Evolutionary conservation across 2,888 invertebrate genomes (phyloP).

Genomic region (Eristalis tenax): DNA sequence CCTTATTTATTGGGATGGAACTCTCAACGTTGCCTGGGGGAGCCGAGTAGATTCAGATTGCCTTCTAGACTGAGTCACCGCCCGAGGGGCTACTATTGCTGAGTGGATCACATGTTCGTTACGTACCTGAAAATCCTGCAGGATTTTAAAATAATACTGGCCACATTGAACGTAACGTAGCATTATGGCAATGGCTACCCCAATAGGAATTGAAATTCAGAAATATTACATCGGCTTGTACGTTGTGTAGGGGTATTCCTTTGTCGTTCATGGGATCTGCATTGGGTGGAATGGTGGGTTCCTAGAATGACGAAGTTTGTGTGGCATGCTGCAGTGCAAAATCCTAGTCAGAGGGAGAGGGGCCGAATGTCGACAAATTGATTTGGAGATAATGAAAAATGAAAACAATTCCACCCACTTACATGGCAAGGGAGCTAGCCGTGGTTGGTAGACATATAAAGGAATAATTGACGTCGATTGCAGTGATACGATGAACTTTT

Average conservation of each 20-base stretch:
- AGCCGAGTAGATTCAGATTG: background rate
- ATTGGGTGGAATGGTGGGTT: background rate
- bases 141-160: slow-evolving; percentile 64
- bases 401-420: background rate
- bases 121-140: slow-evolving; percentile 55
- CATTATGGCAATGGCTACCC: slow-evolving; percentile 52
- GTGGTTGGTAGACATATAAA: too few relatives aligned
- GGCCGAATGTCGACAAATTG: background rate
- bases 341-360: background rate
- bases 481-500: too few relatives aligned
- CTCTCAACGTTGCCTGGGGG: slow-evolving; percentile 20
- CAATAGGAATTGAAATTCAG: slow-evolving; percentile 65
- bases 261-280: slow-evolving; percentile 49
- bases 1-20: slow-evolving; percentile 66
- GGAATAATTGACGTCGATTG: too few relatives aligned
- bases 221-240: slow-evolving; percentile 54
- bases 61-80: background rate
- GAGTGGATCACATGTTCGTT: slow-evolving; percentile 34
- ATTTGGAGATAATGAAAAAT: background rate
- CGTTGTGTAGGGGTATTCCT: slow-evolving; percentile 42
- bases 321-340: background rate
- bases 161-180: slow-evolving; percentile 62
- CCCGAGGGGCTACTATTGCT: background rate
- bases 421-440: too few relatives aligned
- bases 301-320: background rate